phyloP scores from a whole-genome alignment of 2,888 invertebrate species.

The Calameuta filiformis region DNA sequence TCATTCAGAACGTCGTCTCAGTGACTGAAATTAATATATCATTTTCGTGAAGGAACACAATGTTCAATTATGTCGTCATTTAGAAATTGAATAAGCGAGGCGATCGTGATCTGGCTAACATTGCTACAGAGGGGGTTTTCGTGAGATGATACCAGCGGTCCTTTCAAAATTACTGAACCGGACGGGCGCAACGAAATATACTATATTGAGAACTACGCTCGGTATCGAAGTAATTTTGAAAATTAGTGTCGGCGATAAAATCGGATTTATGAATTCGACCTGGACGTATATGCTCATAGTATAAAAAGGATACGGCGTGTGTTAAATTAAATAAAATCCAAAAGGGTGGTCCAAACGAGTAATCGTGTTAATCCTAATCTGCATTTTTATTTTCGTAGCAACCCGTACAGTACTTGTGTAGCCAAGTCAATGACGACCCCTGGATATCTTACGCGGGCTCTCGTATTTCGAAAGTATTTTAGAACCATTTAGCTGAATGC shows the following conservation, averaged over 20 bases:
- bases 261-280: constrained; percentile 16
- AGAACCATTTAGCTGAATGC: constrained; percentile 56
- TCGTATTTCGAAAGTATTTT: constrained; percentile 53
- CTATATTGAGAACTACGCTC: background rate
- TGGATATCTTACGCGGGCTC: constrained; percentile 15
- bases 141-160: background rate
- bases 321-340: constrained; percentile 42
- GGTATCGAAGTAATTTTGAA: constrained; percentile 11
- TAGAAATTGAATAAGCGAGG: background rate
- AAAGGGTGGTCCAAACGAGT: constrained; percentile 23
- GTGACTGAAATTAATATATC: background rate
- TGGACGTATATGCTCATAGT: background rate
- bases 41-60: background rate
- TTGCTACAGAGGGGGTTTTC: background rate
- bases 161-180: background rate
- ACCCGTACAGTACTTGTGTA: constrained; percentile 26
- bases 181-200: background rate
- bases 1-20: background rate
- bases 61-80: background rate
- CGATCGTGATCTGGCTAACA: background rate
- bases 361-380: constrained; percentile 49
- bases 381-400: constrained; percentile 45
- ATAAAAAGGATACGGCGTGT: constrained; percentile 20
- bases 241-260: constrained; percentile 23
- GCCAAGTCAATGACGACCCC: constrained; percentile 16